Percentiles rank a stretch among this genome's conserved stretches.
phyloP scores from a whole-genome alignment of 2,888 invertebrate genomes.

The Strigamia crassipes region DNA sequence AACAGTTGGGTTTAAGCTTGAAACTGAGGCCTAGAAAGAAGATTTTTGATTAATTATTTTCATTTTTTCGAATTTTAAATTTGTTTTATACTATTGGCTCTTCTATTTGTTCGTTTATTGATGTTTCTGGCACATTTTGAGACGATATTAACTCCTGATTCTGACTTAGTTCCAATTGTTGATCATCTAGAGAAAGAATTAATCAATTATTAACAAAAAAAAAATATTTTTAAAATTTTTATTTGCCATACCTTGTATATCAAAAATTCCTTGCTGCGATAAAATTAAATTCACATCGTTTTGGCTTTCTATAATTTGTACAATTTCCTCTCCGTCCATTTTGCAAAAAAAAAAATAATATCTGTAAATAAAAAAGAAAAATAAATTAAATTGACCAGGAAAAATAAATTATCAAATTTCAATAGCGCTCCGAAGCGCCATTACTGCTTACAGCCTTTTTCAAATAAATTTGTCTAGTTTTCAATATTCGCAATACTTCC shows the following conservation, averaged over 20 bases:
- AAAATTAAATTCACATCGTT: not conserved
- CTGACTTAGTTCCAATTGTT: not conserved
- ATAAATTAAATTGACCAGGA: not conserved
- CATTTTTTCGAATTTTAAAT: not conserved
- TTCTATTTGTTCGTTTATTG: not conserved
- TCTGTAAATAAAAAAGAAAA: not conserved
- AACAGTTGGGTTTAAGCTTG: not conserved
- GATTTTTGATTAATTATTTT: not conserved
- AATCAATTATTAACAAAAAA: not conserved
- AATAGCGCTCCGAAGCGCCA: slow-evolving; percentile 19
- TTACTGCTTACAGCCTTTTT: not conserved
- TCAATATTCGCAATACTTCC: not conserved
- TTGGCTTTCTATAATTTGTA: not conserved
- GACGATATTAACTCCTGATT: not conserved
- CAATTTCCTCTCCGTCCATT: not conserved
- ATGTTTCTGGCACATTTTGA: not conserved
- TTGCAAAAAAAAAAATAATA: not conserved
- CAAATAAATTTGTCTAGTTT: not conserved
- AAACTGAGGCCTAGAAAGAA: not conserved
- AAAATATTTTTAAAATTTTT: not conserved
- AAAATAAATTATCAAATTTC: not conserved
- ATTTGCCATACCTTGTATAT: not conserved
- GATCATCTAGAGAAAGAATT: not conserved
- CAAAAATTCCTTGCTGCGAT: not conserved
- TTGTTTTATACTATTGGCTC: not conserved